A percentile compares a stretch with the other conserved stretches of the same genome.
phyloP scores from a whole-genome alignment of 2,113 vertebrate genomes.

The Maccullochella peelii region DNA sequence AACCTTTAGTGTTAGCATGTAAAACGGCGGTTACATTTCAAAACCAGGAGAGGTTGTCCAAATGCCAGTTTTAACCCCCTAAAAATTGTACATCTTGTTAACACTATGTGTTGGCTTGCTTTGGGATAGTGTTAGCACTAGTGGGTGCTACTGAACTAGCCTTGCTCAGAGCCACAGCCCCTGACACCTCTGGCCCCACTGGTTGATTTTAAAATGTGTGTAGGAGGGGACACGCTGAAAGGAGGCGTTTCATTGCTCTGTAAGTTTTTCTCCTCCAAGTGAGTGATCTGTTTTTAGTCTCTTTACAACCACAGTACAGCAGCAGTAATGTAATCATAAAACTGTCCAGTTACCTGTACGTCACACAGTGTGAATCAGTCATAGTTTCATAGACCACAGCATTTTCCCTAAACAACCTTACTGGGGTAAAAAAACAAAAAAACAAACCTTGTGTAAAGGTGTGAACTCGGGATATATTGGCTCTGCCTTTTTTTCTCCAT shows the following conservation, averaged over 20 bases:
- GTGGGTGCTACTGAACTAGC: not conserved
- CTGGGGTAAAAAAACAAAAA: constrained; percentile 2
- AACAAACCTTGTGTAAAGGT: constrained; percentile 22
- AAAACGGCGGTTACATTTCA: not conserved
- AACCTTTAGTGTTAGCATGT: not conserved
- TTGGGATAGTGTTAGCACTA: not conserved
- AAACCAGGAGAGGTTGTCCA: not conserved
- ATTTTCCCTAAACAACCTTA: constrained; percentile 21
- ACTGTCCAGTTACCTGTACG: constrained; percentile 11
- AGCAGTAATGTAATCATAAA: constrained; percentile 10
- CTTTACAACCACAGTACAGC: not conserved
- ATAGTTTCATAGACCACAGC: constrained; percentile 24
- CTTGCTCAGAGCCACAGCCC: not conserved
- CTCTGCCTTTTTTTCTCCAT: not conserved
- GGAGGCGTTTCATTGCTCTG: not conserved
- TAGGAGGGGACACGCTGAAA: not conserved
- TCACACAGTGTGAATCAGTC: constrained; percentile 35
- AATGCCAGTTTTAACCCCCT: not conserved
- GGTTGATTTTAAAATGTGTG: not conserved
- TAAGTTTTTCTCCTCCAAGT: not conserved
- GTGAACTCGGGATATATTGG: constrained; percentile 14
- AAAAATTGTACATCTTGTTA: not conserved
- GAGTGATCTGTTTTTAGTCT: constrained; percentile 9
- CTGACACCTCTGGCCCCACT: not conserved
- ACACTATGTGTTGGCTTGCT: not conserved